A percentile compares a stretch with the other conserved stretches of the same genome.
These are phyloP conservation scores for Poeciliopsis retropinna DNA, from an alignment of 2,113 vertebrate species.

Conservation along the genomic window DNA sequence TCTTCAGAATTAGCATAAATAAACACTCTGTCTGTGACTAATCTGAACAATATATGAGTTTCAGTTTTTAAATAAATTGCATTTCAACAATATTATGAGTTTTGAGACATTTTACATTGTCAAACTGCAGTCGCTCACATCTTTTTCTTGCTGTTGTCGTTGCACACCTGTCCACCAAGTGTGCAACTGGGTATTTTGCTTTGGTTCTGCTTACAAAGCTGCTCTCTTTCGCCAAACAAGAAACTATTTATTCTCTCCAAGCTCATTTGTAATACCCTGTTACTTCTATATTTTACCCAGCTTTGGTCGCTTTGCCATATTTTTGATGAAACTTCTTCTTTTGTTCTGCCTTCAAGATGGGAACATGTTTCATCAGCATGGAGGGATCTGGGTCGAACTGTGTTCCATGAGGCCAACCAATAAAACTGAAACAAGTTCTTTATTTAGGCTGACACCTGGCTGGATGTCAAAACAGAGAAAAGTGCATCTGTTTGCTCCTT, in stretches of 20 bases:
- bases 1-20: too few relatives aligned
- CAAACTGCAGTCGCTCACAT: too few relatives aligned
- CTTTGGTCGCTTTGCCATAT: neutral
- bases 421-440: constrained; percentile 1
- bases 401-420: neutral
- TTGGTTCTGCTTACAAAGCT: constrained; percentile 11
- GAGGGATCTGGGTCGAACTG: neutral
- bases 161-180: constrained; percentile 24
- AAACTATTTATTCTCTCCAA: neutral
- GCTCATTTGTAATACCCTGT: neutral
- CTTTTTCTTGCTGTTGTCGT: neutral
- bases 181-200: neutral
- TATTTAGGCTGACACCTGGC: neutral
- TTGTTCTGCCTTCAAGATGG: neutral
- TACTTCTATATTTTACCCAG: neutral
- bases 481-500: neutral
- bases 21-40: too few relatives aligned
- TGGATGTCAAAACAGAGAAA: neutral
- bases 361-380: neutral
- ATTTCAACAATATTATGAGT: too few relatives aligned
- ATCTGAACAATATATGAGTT: too few relatives aligned
- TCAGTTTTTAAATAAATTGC: too few relatives aligned
- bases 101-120: too few relatives aligned
- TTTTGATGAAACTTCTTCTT: neutral
- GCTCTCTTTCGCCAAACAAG: neutral